Conservation (phyloP, 2,797 vertebrate species). For the Alcedo quadribrachys region DNA sequence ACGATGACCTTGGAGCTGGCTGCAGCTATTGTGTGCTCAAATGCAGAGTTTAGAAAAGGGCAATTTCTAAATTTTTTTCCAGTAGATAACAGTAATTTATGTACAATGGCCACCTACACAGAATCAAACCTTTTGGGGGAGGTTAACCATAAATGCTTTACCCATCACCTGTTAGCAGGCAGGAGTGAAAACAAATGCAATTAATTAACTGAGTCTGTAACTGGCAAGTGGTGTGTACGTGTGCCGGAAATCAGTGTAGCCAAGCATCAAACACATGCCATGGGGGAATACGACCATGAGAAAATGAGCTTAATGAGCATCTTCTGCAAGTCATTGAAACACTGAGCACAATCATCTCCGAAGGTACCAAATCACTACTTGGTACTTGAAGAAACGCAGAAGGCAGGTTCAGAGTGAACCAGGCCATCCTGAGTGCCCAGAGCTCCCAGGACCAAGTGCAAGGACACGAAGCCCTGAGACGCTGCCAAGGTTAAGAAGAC, state of each 20-base stretch:
- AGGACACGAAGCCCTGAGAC: background rate
- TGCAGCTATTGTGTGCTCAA: conserved; percentile 45
- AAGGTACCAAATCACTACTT: background rate
- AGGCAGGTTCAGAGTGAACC: background rate
- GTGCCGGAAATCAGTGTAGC: background rate
- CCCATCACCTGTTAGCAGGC: conserved; percentile 23
- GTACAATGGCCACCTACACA: conserved; percentile 23
- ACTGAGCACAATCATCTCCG: background rate
- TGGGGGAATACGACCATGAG: background rate
- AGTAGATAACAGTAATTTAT: conserved; percentile 48
- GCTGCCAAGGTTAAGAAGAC: conserved; percentile 23
- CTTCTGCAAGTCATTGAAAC: background rate
- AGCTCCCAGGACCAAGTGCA: background rate
- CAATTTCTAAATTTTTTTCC: conserved; percentile 57
- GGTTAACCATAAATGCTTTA: background rate
- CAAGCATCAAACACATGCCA: background rate
- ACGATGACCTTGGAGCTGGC: conserved; percentile 35
- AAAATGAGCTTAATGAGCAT: background rate
- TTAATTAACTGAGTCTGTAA: background rate
- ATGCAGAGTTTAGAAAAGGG: conserved; percentile 46
- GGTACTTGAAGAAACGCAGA: background rate
- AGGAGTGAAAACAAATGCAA: conserved; percentile 24
- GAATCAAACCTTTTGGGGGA: background rate
- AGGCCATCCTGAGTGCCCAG: background rate
- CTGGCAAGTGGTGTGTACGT: background rate